A percentile compares a stretch with the other conserved stretches of the same genome.
Evolutionary conservation across 2,888 invertebrate genomes (phyloP).

Genomic region (Periphyllus acericola): DNA sequence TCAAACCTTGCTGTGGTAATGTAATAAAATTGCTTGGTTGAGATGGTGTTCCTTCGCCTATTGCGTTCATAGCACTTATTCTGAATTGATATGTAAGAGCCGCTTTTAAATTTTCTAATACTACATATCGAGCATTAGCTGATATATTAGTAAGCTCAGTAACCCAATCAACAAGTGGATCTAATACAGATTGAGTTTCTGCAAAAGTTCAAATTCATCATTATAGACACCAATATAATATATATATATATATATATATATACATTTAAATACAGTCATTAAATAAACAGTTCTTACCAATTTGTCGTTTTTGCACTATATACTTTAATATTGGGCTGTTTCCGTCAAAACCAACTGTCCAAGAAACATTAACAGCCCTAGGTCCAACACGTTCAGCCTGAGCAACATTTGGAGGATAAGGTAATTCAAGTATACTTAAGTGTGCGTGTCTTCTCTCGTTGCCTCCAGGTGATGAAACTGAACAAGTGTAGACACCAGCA

Average conservation of each 20-base stretch:
- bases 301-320: constrained; percentile 89
- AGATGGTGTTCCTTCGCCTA: constrained; percentile 93
- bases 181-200: constrained; percentile 76
- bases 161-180: constrained; percentile 87
- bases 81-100: constrained; percentile 96
- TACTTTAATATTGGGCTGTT: constrained; percentile 94
- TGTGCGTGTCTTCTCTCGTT: constrained; percentile 89
- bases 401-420: constrained; percentile 91
- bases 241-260: background rate
- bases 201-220: constrained; percentile 4
- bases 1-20: constrained; percentile 92
- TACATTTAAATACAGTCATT: background rate
- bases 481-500: constrained; percentile 93
- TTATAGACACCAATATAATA: constrained; percentile 25
- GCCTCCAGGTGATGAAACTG: constrained; percentile 89
- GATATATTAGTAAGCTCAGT: constrained; percentile 89
- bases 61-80: constrained; percentile 95
- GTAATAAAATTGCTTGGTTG: constrained; percentile 89
- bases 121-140: constrained; percentile 79
- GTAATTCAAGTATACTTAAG: constrained; percentile 91
- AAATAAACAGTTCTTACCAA: constrained; percentile 73
- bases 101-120: constrained; percentile 88
- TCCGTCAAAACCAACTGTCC: constrained; percentile 97
- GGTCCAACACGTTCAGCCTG: constrained; percentile 77
- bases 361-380: constrained; percentile 87